Evolutionary conservation across 2,888 invertebrate genomes (phyloP).

Genomic region (Andrena chrysosceles): DNA sequence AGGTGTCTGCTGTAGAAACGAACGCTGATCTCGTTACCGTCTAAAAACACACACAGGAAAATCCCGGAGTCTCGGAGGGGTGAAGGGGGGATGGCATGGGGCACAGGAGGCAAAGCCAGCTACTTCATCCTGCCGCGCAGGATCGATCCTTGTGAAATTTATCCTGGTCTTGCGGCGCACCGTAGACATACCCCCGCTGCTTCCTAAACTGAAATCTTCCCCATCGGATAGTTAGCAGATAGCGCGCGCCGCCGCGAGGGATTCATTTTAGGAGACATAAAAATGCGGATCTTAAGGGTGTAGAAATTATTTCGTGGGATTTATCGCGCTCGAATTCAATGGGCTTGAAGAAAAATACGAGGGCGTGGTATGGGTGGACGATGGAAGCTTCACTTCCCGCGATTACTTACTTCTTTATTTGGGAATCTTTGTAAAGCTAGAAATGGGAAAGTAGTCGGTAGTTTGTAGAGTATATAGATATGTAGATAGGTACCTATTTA

Average conservation of each 20-base stretch:
- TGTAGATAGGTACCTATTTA: not conserved
- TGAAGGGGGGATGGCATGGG: not conserved
- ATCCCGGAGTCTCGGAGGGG: slow-evolving; percentile 32
- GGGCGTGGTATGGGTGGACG: not conserved
- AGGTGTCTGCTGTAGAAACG: slow-evolving; percentile 69
- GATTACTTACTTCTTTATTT: slow-evolving; percentile 8
- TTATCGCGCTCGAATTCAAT: slow-evolving; percentile 18
- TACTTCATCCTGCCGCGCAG: slow-evolving; percentile 24
- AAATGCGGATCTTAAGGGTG: not conserved
- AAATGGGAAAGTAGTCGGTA: not conserved
- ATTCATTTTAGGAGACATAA: not conserved
- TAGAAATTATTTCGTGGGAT: slow-evolving; percentile 17
- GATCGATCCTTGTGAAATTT: slow-evolving; percentile 42
- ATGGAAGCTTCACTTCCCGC: slow-evolving; percentile 11
- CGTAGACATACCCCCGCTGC: not conserved
- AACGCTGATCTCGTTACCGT: slow-evolving; percentile 79
- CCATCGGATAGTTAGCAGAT: not conserved
- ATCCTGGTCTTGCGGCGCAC: not conserved
- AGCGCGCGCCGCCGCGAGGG: not conserved
- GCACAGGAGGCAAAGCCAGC: slow-evolving; percentile 22
- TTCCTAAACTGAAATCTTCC: slow-evolving; percentile 16
- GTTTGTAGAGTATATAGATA: not conserved
- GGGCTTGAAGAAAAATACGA: slow-evolving; percentile 29
- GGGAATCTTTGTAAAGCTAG: not conserved
- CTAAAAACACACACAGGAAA: slow-evolving; percentile 62